Evolutionary conservation across 2,888 invertebrate genomes (phyloP).

Genomic region (Melanophora roralis): DNA sequence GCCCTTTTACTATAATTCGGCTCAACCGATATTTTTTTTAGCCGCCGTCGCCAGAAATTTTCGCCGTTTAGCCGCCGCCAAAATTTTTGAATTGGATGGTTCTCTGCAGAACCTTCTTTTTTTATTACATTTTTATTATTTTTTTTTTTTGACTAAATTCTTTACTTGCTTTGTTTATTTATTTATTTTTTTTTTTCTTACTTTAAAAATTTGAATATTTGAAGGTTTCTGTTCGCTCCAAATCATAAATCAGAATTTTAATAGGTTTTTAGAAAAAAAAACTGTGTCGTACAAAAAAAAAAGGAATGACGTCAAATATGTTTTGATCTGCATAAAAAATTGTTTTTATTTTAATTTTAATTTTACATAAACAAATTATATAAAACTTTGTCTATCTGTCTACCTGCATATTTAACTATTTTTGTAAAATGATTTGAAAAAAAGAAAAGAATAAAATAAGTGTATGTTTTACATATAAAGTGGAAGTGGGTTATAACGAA

Average conservation of each 20-base stretch:
- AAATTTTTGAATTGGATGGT: no score
- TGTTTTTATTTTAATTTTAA: neutral
- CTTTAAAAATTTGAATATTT: conserved; percentile 46
- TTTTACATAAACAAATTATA: conserved; percentile 22
- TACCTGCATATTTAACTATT: no score
- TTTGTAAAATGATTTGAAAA: no score
- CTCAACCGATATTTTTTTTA: no score
- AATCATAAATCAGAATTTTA: conserved; percentile 40
- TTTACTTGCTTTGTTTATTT: neutral
- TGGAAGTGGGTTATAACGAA: no score
- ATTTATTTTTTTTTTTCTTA: neutral
- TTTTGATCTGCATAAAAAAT: conserved; percentile 19
- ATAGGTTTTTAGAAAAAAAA: conserved; percentile 20
- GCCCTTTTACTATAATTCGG: no score
- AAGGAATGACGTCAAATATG: conserved; percentile 51
- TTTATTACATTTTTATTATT: neutral
- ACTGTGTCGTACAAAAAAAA: conserved; percentile 6
- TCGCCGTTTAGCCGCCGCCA: no score
- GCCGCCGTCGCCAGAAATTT: no score
- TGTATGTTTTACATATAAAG: no score
- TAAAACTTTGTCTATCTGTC: neutral
- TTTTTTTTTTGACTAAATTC: conserved; percentile 1
- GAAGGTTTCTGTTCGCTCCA: conserved; percentile 37
- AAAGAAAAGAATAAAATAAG: neutral
- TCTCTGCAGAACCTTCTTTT: no score